Evolutionary conservation across 2,113 vertebrate species (phyloP), one percentile per base, ranked within the genome.

Genomic region (Ochotona curzoniae): DNA sequence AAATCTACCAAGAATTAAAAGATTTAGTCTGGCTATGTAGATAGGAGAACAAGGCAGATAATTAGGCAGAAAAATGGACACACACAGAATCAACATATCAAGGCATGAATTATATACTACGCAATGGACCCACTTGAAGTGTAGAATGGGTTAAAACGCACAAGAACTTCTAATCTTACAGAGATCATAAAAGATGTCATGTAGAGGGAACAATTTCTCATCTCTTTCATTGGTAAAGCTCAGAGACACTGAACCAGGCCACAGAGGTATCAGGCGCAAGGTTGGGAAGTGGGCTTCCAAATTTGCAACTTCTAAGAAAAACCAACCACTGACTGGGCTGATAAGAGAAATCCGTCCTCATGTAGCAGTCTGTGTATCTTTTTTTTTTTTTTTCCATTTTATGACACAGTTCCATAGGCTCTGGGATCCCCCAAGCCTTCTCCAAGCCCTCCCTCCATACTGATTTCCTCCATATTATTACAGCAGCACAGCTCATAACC

Each of bases 231-330:
- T 0, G 57, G 23, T n/a, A 63, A n/a, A 60, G 63, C 69, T 66
- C 60, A 84, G 78, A 94, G 87, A 82, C 85, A 84, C 61, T 76
- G 71, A 94, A 63, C n/a, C 0, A 44, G 20, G 15, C 25, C 69
- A 47, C 70, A 61, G 21, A 86, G 82, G 70, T 85, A 69, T 69
- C 89, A 47, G 71, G 69, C 75, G 75, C 49, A 64, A 87, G 85
- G 44, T 35, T 7, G 73, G 78, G 73, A 94, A 69, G 38, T 44
- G 35, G 67, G 23, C 57, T n/a, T 23, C 28, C 51, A 35, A 44
- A 25, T 73, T 64, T 91, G 57, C 63, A 84, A 69, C 38, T 71
- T 74, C 74, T 87, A 74, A 79, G 79, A 85, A 93, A 87, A 94
- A 80, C 49, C 74, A 69, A 75, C 25, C 4, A 67, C 6, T 89